phyloP scores from a whole-genome alignment of 2,113 vertebrate genomes.

The Narcine bancroftii region DNA sequence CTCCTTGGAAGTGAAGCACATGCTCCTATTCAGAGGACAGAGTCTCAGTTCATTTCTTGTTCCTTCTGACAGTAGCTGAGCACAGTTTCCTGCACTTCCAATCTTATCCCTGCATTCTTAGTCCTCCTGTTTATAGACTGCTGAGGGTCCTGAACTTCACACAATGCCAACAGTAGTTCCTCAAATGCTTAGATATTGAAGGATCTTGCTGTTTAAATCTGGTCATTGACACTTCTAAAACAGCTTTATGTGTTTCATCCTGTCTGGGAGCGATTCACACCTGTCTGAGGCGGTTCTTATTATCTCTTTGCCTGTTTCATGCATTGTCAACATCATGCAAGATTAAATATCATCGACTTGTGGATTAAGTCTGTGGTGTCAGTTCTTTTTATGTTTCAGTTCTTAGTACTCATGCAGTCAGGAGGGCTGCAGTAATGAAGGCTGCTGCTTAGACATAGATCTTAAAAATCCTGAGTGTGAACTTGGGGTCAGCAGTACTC shows the following conservation, averaged over 20 bases:
- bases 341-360: slow-evolving; percentile 28
- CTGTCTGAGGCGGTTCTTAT: slow-evolving; percentile 33
- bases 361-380: slow-evolving; percentile 35
- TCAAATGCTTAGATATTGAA: slow-evolving; percentile 30
- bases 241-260: slow-evolving; percentile 35
- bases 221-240: slow-evolving; percentile 35
- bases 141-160: background rate
- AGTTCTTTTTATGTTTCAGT: slow-evolving; percentile 33
- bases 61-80: background rate
- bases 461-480: background rate
- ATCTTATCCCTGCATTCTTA: background rate
- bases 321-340: slow-evolving; percentile 35
- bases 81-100: background rate
- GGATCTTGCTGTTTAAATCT: slow-evolving; percentile 30
- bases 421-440: slow-evolving; percentile 30
- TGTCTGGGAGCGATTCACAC: slow-evolving; percentile 25
- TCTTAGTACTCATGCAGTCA: slow-evolving; percentile 25
- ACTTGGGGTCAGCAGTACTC: no score
- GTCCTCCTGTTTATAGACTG: slow-evolving; percentile 20
- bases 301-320: slow-evolving; percentile 33
- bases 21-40: background rate
- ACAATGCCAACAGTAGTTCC: background rate
- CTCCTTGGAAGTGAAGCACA: background rate
- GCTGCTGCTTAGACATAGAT: background rate
- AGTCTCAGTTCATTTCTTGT: background rate